Conservation (phyloP, 1,140 invertebrate species). For the Monochamus saltuarius region DNA sequence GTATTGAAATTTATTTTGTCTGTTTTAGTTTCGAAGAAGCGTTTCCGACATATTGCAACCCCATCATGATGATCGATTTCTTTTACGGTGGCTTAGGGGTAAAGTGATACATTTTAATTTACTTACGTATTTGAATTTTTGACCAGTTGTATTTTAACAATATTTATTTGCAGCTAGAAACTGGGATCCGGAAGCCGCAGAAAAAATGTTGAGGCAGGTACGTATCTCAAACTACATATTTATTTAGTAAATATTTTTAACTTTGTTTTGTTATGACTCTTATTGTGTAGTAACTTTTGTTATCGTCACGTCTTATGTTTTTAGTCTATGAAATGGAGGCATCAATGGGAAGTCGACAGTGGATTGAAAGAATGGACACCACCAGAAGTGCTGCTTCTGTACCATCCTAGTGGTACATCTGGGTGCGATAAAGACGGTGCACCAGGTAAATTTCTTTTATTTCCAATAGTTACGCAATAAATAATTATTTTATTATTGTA, state of each 20-base stretch:
- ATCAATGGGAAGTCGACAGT: constrained; percentile 75
- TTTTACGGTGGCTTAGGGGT: constrained; percentile 82
- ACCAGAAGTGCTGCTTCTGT: constrained; percentile 69
- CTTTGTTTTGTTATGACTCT: too few relatives aligned
- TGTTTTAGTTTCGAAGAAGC: constrained; percentile 69
- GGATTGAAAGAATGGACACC: constrained; percentile 65
- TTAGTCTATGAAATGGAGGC: constrained; percentile 76
- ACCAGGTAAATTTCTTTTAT: constrained; percentile 60
- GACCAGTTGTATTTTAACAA: too few relatives aligned
- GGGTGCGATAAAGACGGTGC: constrained; percentile 86
- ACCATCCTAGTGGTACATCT: constrained; percentile 73
- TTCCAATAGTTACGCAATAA: neutral
- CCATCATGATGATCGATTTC: constrained; percentile 75
- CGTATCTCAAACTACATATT: constrained; percentile 54
- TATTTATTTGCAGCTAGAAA: constrained; percentile 69
- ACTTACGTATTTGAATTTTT: too few relatives aligned
- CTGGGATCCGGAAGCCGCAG: constrained; percentile 77
- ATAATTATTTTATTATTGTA: too few relatives aligned
- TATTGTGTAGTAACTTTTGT: too few relatives aligned
- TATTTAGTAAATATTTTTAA: neutral
- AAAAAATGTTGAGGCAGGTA: constrained; percentile 84
- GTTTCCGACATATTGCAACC: constrained; percentile 67
- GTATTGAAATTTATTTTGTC: too few relatives aligned
- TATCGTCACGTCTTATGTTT: too few relatives aligned
- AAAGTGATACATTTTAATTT: constrained; percentile 37